phyloP scores from a whole-genome alignment of 2,888 invertebrate genomes.

The Hirudinaria manillensis region DNA sequence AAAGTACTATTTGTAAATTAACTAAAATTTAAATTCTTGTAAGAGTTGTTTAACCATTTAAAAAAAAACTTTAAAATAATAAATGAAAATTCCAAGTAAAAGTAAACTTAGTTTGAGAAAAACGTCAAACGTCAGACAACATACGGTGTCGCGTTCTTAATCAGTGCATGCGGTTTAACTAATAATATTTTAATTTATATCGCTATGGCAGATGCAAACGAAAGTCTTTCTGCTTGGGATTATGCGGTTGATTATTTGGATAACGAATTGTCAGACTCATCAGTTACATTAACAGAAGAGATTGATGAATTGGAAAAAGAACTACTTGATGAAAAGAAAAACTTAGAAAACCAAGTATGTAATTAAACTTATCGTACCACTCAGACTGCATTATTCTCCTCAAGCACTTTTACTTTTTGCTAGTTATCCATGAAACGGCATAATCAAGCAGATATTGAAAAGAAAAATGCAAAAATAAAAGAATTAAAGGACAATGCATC shows the following conservation, averaged over 20 bases:
- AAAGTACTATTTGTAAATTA: neutral
- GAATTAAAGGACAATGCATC: neutral
- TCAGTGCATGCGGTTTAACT: neutral
- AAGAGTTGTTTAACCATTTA: neutral
- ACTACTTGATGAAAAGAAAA: neutral
- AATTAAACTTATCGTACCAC: neutral
- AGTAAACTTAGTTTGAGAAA: neutral
- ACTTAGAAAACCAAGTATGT: slow-evolving; percentile 12
- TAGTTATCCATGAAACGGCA: slow-evolving; percentile 1
- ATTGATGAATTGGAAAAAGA: slow-evolving; percentile 9
- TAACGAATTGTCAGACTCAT: neutral
- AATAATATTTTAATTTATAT: neutral
- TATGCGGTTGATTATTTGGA: slow-evolving; percentile 13
- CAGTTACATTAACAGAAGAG: neutral
- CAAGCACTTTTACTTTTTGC: neutral
- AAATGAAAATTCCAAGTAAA: neutral
- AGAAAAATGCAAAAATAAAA: neutral
- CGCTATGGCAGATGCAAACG: neutral
- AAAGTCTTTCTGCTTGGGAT: neutral
- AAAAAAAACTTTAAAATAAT: neutral
- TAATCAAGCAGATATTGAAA: neutral
- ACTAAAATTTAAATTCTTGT: neutral
- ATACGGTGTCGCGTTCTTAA: neutral
- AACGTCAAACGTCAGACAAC: no score
- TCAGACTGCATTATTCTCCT: neutral